Conservation (phyloP, 2,113 vertebrate species). For the Pelodiscus sinensis region DNA sequence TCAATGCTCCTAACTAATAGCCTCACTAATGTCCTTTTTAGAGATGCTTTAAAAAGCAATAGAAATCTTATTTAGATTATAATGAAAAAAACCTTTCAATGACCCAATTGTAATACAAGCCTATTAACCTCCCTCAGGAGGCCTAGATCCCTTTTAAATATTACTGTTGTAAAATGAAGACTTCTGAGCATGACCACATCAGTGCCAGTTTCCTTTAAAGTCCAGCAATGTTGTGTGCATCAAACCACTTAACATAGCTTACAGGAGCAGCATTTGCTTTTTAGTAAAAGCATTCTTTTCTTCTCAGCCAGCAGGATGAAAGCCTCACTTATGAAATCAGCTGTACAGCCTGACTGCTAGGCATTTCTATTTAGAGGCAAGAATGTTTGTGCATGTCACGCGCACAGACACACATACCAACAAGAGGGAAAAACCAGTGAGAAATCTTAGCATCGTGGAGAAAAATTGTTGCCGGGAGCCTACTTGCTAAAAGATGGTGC, state of each 20-base stretch:
- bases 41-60: not conserved
- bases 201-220: not conserved
- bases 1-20: not conserved
- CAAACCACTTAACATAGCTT: not conserved
- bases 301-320: not conserved
- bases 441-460: not conserved
- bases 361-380: not conserved
- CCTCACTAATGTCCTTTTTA: not conserved
- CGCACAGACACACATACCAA: too few relatives aligned
- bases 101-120: not conserved
- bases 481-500: not conserved
- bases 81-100: not conserved
- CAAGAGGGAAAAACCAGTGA: not conserved
- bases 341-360: not conserved
- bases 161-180: not conserved
- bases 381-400: fast-evolving
- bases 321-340: not conserved
- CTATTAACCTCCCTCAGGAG: not conserved
- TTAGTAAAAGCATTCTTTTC: not conserved
- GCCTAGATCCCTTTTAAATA: not conserved
- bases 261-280: not conserved
- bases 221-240: not conserved
- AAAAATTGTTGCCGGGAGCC: not conserved
- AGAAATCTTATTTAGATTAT: not conserved
- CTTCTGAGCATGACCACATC: not conserved